Base-by-base conservation (phyloP, 2,113 vertebrate species). In the Cepphus grylle region DNA sequence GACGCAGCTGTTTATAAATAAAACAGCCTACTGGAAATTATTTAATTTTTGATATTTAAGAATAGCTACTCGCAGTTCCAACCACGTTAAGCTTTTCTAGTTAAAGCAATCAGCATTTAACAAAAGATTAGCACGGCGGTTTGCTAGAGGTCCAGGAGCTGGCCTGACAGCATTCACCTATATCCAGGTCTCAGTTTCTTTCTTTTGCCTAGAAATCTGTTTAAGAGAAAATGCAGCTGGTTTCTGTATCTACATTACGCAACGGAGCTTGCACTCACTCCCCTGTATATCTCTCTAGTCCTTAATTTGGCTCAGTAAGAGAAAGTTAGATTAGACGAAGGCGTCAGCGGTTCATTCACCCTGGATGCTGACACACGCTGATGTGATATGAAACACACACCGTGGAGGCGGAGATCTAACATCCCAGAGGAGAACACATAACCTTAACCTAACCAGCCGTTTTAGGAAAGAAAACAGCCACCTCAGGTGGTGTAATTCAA, bases 11-110 rank as follows among this genome's bases (percentile, higher is more conserved):
- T 30, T 50, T 23, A n/a, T 16, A 53, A 72, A 53, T 21, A 10
- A 15, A 73, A 22, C 2, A 1, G 36, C 36, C 36, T 5, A 12
- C 22, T 21, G 15, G n/a, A 74, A 81, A 36, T 3, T 0, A 61
- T 11, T 61, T 49, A 1, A 7, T 34, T 56, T 56, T 32, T 34
- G 9, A 21, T 13, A 17, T 34, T 62, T 43, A 62, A 27, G 22
- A 62, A 34, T 2, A 81, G 38, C 34, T 43, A 32, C 36, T 27
- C 13, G 34, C 32, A 27, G 10, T 49, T 50, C 32, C 67, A 81
- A 11, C 36, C 55, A 15, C 0, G 12, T 5, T 18, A 34, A 69
- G n/a, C 22, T 49, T 38, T 49, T 29, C 47, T 11, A 11, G 26
- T 43, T 38, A 30, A n/a, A 61, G 55, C 18, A 22, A 42, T 3